Evolutionary conservation across 2,888 invertebrate species (phyloP).

Genomic region (Sisyra nigra): DNA sequence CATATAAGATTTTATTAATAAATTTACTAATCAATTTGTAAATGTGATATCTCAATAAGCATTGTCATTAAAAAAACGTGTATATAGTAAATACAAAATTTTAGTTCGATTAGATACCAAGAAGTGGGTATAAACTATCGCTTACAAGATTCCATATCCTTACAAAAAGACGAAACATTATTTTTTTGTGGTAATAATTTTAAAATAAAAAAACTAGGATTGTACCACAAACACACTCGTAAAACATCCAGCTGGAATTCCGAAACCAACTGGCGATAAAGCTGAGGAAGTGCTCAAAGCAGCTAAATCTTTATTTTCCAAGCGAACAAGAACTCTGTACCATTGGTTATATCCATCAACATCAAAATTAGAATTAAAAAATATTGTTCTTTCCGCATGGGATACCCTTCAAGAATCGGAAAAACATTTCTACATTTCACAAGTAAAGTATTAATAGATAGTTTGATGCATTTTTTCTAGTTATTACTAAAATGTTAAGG

Average conservation of each 20-base stretch:
- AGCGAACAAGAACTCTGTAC: constrained; percentile 28
- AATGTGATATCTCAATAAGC: too few species aligned
- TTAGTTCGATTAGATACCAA: too few species aligned
- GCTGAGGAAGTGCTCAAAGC: constrained; percentile 24
- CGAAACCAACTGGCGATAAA: constrained; percentile 7
- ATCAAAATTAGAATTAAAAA: constrained; percentile 26
- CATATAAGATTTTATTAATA: too few species aligned
- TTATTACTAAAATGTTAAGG: constrained; percentile 15
- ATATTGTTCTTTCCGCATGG: constrained; percentile 26
- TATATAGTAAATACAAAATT: too few species aligned
- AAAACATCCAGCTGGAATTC: constrained; percentile 3
- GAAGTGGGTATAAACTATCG: too few species aligned
- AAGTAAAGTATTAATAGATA: constrained; percentile 18
- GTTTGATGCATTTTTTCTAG: background rate
- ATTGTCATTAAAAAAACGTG: too few species aligned
- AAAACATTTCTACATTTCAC: constrained; percentile 29
- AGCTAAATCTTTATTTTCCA: constrained; percentile 28
- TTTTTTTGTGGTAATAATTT: too few species aligned
- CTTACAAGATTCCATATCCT: too few species aligned
- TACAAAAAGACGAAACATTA: too few species aligned
- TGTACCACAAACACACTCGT: background rate
- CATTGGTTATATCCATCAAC: constrained; percentile 30
- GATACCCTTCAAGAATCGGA: constrained; percentile 24
- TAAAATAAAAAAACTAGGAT: background rate
- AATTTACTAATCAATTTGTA: too few species aligned